A percentile compares a stretch with the other conserved stretches of the same genome.
phyloP scores from a whole-genome alignment of 2,113 vertebrate genomes.

The Plotosus lineatus region DNA sequence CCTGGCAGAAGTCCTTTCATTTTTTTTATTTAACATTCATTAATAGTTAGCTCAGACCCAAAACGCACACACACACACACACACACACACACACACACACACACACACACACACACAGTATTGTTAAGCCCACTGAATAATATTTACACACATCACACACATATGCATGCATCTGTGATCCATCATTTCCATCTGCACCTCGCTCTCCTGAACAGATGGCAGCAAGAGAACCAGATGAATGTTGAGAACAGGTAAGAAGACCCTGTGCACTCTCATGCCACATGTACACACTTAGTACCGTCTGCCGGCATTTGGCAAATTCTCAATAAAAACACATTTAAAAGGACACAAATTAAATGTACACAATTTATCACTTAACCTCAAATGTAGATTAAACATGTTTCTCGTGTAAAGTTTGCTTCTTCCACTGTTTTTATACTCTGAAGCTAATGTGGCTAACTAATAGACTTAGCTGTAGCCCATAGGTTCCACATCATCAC shows the following conservation, averaged over 20 bases:
- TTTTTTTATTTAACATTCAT: constrained; percentile 13
- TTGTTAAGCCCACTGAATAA: constrained; percentile 3
- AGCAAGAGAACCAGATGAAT: background rate
- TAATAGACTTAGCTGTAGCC: background rate
- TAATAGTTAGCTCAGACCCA: constrained; percentile 11
- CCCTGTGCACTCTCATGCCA: background rate
- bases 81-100: background rate
- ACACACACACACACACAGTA: constrained; percentile 1
- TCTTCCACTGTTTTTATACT: background rate
- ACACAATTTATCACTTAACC: constrained; percentile 15
- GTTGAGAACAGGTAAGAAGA: constrained; percentile 27
- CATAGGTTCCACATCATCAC: background rate
- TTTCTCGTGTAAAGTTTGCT: background rate
- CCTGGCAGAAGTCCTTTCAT: constrained; percentile 15
- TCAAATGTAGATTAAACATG: background rate
- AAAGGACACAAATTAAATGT: background rate
- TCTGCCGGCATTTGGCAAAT: background rate
- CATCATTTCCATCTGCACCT: constrained; percentile 37
- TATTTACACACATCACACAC: constrained; percentile 17
- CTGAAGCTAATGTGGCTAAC: background rate
- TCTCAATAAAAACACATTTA: background rate
- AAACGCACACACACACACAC: background rate
- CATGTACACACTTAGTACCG: background rate
- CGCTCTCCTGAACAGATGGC: constrained; percentile 43
- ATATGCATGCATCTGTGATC: constrained; percentile 17